Percentiles rank a stretch among this genome's conserved stretches.
These are phyloP conservation scores for Apantesis nais DNA, from an alignment of 2,888 invertebrate genomes.

Conservation along the genomic window DNA sequence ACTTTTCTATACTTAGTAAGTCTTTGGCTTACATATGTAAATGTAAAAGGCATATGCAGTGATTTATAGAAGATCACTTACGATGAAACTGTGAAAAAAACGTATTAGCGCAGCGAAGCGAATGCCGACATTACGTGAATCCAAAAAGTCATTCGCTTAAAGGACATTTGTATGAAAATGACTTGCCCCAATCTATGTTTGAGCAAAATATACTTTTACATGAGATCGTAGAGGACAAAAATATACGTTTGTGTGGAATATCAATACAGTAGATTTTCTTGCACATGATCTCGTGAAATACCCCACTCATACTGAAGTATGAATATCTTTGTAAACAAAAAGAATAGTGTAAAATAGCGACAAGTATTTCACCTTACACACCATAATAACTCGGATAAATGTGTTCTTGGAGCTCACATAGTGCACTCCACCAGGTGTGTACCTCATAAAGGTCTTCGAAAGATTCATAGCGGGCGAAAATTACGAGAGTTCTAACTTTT, in stretches of 20 bases:
- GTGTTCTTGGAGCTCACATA: too few relatives aligned
- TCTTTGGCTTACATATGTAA: background rate
- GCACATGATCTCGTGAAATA: background rate
- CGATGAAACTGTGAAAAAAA: background rate
- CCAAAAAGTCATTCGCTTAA: background rate
- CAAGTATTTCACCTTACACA: too few relatives aligned
- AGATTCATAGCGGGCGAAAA: too few relatives aligned
- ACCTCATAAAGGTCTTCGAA: too few relatives aligned
- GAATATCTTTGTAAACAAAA: too few relatives aligned
- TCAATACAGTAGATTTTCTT: background rate
- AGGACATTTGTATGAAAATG: background rate
- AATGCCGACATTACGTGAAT: background rate
- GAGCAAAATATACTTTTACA: background rate
- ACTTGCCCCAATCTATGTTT: background rate
- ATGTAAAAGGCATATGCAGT: background rate
- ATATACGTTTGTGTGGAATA: background rate
- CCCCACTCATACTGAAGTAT: too few relatives aligned
- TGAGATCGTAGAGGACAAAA: background rate
- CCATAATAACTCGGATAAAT: too few relatives aligned
- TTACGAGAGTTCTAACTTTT: too few relatives aligned
- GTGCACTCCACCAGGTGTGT: too few relatives aligned
- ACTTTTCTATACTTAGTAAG: background rate
- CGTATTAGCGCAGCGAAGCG: background rate
- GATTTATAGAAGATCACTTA: background rate
- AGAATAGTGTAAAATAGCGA: too few relatives aligned